phyloP scores from a whole-genome alignment of 2,113 vertebrate species.

The Petromus typicus region DNA sequence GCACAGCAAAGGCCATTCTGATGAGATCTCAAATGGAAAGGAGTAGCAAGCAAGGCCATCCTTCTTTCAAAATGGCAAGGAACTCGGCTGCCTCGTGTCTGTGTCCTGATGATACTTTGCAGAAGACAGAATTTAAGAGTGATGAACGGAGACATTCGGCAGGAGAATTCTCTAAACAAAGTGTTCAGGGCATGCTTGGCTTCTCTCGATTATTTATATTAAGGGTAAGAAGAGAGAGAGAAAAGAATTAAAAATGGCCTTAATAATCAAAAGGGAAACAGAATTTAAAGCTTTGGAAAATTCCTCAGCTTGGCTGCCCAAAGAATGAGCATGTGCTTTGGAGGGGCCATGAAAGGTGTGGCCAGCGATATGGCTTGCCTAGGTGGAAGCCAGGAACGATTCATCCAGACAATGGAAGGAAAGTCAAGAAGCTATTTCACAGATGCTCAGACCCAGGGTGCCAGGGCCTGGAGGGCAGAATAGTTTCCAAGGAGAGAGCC shows the following conservation, averaged over 20 bases:
- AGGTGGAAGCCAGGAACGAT: neutral
- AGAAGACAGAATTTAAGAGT: neutral
- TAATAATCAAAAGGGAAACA: neutral
- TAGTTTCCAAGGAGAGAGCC: neutral
- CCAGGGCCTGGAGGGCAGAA: neutral
- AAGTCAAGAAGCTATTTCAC: neutral
- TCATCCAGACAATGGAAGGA: neutral
- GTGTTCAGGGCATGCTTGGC: neutral
- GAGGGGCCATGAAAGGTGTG: neutral
- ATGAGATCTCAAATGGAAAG: neutral
- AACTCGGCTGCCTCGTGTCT: neutral
- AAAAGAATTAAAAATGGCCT: neutral
- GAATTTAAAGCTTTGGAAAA: neutral
- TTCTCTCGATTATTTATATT: neutral
- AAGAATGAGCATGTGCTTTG: neutral
- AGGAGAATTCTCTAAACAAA: neutral
- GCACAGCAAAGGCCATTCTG: neutral
- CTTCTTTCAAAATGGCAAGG: neutral
- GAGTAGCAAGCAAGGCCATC: neutral
- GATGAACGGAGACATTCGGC: neutral
- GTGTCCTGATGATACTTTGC: neutral
- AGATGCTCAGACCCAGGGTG: neutral
- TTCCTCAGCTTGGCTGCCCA: neutral
- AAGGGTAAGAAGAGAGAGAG: neutral
- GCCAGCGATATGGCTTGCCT: neutral